These are phyloP conservation scores for Sparus aurata DNA, from an alignment of 2,797 vertebrate genomes.

Conservation along the genomic window DNA sequence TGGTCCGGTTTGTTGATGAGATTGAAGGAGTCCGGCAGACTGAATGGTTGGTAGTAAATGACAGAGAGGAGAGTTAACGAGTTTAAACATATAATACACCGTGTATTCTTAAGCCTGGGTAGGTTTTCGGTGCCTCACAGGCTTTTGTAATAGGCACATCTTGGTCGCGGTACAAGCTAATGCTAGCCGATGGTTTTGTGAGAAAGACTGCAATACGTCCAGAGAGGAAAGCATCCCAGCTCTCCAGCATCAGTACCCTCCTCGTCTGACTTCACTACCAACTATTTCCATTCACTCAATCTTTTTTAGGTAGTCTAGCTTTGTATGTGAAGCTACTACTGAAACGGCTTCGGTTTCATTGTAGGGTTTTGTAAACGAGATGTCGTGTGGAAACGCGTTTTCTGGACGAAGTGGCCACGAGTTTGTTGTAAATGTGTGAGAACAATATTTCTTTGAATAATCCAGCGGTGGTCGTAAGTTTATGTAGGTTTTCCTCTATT, in stretches of 20 bases:
- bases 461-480: too few species aligned
- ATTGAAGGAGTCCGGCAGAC: slow-evolving; percentile 82
- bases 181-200: slow-evolving; percentile 78
- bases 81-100: not conserved
- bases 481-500: not conserved
- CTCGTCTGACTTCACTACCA: slow-evolving; percentile 37
- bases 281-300: slow-evolving; percentile 41
- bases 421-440: not conserved
- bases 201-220: slow-evolving; percentile 69
- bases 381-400: slow-evolving; percentile 8
- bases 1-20: slow-evolving; percentile 90
- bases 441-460: not conserved
- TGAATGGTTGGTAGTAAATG: slow-evolving; percentile 72
- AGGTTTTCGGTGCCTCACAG: slow-evolving; percentile 31
- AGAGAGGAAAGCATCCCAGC: slow-evolving; percentile 70
- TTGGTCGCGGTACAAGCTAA: slow-evolving; percentile 81
- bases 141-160: slow-evolving; percentile 69
- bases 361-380: not conserved
- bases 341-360: rapidly evolving
- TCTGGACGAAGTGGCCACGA: slow-evolving; percentile 3
- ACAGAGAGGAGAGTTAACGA: slow-evolving; percentile 53
- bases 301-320: not conserved
- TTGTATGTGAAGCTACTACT: not conserved
- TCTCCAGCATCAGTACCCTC: slow-evolving; percentile 72
- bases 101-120: slow-evolving; percentile 16